phyloP scores from a whole-genome alignment of 2,113 vertebrate genomes.

The Sisor rabdophorus region DNA sequence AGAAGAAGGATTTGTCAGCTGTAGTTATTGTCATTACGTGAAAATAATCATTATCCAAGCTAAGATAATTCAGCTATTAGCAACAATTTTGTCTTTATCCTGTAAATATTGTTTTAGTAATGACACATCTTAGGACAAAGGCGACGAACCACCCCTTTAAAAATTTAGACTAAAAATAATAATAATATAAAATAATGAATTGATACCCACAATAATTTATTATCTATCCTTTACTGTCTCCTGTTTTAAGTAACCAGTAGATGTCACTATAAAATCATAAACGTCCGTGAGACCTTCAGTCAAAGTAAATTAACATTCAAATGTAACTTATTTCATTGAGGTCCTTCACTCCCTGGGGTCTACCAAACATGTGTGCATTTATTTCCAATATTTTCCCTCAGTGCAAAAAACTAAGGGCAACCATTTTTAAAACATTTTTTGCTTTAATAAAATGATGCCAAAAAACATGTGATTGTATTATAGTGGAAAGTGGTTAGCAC shows the following conservation, averaged over 20 bases:
- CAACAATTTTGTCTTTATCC: no score
- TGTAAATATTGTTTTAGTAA: no score
- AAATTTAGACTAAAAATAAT: background rate
- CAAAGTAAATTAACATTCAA: background rate
- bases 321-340: background rate
- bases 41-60: no score
- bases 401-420: background rate
- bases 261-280: slow-evolving; percentile 27
- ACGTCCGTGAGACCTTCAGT: background rate
- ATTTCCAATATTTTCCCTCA: background rate
- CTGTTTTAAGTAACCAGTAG: slow-evolving; percentile 27
- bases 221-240: background rate
- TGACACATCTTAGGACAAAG: no score
- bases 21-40: no score
- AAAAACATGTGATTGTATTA: background rate
- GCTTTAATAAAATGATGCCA: background rate
- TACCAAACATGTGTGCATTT: background rate
- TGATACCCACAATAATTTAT: background rate
- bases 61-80: no score
- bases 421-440: background rate
- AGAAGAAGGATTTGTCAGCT: no score
- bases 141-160: no score
- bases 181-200: slow-evolving; percentile 7
- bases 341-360: no score
- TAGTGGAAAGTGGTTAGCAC: no score